These are phyloP conservation scores for Sinocyclocheilus anophthalmus DNA, from an alignment of 2,113 vertebrate species.

Conservation along the genomic window DNA sequence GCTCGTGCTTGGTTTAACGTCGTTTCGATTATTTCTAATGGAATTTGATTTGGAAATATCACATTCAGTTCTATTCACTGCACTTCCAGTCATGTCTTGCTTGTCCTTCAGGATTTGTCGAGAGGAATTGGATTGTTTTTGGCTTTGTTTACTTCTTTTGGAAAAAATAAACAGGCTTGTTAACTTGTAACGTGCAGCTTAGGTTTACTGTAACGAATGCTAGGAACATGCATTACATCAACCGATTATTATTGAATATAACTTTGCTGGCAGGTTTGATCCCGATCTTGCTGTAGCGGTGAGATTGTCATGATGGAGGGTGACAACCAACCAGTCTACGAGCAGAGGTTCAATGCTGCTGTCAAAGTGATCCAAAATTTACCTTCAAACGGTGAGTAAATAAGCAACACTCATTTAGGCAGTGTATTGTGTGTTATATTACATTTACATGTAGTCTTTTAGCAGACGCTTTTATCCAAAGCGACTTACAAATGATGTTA, in stretches of 20 bases:
- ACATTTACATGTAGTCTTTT: too few relatives aligned
- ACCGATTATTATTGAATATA: not conserved
- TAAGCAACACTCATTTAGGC: not conserved
- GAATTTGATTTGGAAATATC: not conserved
- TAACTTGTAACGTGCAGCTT: not conserved
- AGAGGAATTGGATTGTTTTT: not conserved
- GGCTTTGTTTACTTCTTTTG: slow-evolving; percentile 41
- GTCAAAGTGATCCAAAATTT: slow-evolving; percentile 96
- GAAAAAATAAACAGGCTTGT: not conserved
- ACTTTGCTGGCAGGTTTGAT: slow-evolving; percentile 41
- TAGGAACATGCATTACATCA: not conserved
- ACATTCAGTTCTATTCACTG: not conserved
- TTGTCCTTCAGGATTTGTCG: slow-evolving; percentile 15
- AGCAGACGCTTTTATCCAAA: too few relatives aligned
- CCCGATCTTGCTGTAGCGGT: slow-evolving; percentile 18
- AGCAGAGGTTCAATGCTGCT: slow-evolving; percentile 89
- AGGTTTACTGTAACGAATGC: not conserved
- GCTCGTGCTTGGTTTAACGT: not conserved
- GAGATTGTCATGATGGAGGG: slow-evolving; percentile 79
- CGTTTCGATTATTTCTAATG: not conserved
- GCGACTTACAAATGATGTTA: not conserved
- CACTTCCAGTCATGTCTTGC: not conserved
- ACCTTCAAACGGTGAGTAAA: slow-evolving; percentile 86
- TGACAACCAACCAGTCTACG: slow-evolving; percentile 74
- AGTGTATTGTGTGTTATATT: not conserved